A percentile compares a stretch with the other conserved stretches of the same genome.
These are phyloP conservation scores for Oceanodroma leucorhoa DNA, from an alignment of 2,797 vertebrate species.

Conservation along the genomic window DNA sequence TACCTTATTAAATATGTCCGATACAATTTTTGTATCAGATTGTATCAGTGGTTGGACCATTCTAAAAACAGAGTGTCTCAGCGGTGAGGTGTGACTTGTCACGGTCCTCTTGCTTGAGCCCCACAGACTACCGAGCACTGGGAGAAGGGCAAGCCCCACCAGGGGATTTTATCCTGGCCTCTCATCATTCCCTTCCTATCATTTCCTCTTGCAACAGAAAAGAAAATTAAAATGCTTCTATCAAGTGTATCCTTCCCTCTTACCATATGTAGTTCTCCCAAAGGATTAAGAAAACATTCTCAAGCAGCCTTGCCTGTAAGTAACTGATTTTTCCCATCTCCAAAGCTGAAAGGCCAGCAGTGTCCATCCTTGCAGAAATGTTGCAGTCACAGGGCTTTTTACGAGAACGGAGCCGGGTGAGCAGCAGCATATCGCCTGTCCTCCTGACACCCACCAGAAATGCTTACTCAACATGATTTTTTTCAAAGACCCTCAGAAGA, in stretches of 20 bases:
- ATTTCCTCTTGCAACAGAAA: background rate
- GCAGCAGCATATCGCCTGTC: background rate
- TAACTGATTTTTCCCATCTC: background rate
- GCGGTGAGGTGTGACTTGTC: background rate
- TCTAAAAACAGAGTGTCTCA: background rate
- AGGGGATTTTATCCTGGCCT: background rate
- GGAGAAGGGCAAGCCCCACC: background rate
- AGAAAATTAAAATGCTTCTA: background rate
- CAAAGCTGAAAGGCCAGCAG: background rate
- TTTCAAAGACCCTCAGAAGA: background rate
- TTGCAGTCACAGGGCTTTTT: background rate
- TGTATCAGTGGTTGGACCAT: background rate
- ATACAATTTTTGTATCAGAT: slow-evolving; percentile 2
- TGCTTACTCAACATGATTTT: background rate
- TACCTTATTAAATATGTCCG: background rate
- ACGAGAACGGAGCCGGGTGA: background rate
- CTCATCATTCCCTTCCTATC: background rate
- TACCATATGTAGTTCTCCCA: background rate
- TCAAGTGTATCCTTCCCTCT: background rate
- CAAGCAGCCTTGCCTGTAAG: background rate
- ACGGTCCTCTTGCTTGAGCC: background rate
- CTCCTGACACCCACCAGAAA: background rate
- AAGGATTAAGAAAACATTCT: background rate
- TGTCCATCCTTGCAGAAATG: background rate
- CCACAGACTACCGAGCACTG: rapidly evolving